phyloP scores from a whole-genome alignment of 2,113 vertebrate genomes.

The Chaetura pelagica region DNA sequence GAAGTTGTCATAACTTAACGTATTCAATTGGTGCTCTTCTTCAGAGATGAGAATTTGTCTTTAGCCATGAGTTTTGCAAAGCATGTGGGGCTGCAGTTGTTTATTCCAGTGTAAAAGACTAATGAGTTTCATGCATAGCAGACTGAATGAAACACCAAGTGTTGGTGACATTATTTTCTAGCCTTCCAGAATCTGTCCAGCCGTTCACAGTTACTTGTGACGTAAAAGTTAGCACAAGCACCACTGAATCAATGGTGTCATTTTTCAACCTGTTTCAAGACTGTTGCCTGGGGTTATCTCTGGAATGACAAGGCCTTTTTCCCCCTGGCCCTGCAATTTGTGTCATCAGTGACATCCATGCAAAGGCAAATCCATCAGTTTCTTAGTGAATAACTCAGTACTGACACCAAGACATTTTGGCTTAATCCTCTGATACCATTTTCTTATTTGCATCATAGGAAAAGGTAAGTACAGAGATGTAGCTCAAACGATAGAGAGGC shows the following conservation, averaged over 20 bases:
- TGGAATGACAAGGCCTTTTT: not conserved
- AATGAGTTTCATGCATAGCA: not conserved
- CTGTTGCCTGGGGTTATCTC: not conserved
- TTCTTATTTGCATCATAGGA: slow-evolving; percentile 30
- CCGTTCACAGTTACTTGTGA: not conserved
- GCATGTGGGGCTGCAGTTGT: not conserved
- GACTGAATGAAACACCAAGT: not conserved
- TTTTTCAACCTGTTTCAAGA: slow-evolving; percentile 36
- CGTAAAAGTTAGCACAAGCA: slow-evolving; percentile 16
- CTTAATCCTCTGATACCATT: not conserved
- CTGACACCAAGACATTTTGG: not conserved
- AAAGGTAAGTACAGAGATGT: not conserved
- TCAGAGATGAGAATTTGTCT: not conserved
- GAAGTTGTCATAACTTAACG: not conserved
- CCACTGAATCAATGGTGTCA: not conserved
- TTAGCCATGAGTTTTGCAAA: not conserved
- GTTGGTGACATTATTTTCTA: not conserved
- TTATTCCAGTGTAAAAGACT: not conserved
- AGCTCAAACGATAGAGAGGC: not conserved
- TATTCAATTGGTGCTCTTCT: not conserved
- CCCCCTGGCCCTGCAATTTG: not conserved
- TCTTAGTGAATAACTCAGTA: not conserved
- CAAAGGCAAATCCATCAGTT: not conserved
- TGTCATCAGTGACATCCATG: slow-evolving; percentile 3
- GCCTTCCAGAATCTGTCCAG: not conserved